A percentile compares a stretch with the other conserved stretches of the same genome.
phyloP scores from a whole-genome alignment of 2,888 invertebrate species.

The Macaria liturata region DNA sequence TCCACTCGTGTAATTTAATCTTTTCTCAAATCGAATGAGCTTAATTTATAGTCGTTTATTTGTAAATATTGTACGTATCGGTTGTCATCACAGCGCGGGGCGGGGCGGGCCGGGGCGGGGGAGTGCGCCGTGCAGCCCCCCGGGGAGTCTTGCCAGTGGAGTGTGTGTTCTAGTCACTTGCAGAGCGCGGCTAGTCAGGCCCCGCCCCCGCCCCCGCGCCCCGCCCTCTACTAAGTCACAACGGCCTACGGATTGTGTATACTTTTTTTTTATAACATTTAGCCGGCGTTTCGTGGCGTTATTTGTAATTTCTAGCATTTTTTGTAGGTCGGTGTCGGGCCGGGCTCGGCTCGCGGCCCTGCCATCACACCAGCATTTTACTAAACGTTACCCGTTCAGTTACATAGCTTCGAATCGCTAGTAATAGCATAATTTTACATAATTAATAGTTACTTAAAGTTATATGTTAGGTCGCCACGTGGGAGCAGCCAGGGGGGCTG shows the following conservation, averaged over 20 bases:
- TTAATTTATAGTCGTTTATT: constrained; percentile 74
- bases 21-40: constrained; percentile 69
- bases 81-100: constrained; percentile 5
- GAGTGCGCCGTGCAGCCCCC: constrained; percentile 23
- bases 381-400: constrained; percentile 71
- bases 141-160: constrained; percentile 72
- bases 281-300: constrained; percentile 53
- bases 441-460: constrained; percentile 38
- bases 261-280: constrained; percentile 64
- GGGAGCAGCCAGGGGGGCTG: no score
- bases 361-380: constrained; percentile 58
- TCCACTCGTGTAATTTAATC: constrained; percentile 65
- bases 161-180: constrained; percentile 79
- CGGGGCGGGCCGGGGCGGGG: constrained; percentile 28
- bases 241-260: constrained; percentile 71
- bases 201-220: constrained; percentile 29
- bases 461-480: constrained; percentile 21
- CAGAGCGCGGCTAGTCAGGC: constrained; percentile 76
- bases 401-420: constrained; percentile 74
- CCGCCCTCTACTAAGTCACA: constrained; percentile 65
- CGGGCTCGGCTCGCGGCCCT: constrained; percentile 24
- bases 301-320: constrained; percentile 74
- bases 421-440: constrained; percentile 70
- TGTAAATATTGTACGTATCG: constrained; percentile 78
- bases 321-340: constrained; percentile 43